Evolutionary conservation across 2,888 invertebrate species (phyloP).

Genomic region (Gibbula magus): DNA sequence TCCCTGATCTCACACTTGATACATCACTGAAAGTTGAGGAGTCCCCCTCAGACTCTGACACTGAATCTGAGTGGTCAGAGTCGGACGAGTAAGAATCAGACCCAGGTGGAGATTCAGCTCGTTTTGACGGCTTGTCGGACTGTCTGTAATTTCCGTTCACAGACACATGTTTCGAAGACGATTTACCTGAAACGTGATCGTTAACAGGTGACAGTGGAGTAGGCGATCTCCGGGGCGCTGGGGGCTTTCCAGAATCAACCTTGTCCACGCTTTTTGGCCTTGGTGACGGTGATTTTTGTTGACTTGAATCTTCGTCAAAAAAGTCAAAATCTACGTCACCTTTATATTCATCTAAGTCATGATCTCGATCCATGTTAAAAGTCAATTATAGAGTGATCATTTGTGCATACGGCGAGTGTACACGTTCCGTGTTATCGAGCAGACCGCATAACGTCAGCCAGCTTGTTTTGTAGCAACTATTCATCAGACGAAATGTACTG

Average conservation of each 20-base stretch:
- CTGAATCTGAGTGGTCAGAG: constrained; percentile 22
- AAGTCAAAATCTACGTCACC: constrained; percentile 60
- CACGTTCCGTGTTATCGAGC: not conserved
- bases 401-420: not conserved
- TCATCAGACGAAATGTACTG: not conserved
- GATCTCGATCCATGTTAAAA: constrained; percentile 21
- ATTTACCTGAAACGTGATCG: not conserved
- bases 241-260: constrained; percentile 28
- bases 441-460: constrained; percentile 20
- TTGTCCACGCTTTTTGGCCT: constrained; percentile 26
- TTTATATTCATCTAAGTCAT: constrained; percentile 30
- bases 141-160: not conserved
- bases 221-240: constrained; percentile 19
- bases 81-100: not conserved
- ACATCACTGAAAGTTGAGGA: constrained; percentile 33
- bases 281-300: constrained; percentile 29
- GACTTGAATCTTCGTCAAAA: constrained; percentile 45
- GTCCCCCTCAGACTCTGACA: constrained; percentile 18
- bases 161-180: constrained; percentile 25
- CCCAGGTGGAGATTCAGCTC: not conserved
- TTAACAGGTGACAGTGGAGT: constrained; percentile 6
- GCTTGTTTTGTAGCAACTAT: constrained; percentile 33
- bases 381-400: not conserved
- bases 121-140: too few relatives aligned
- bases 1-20: constrained; percentile 12